Conservation (phyloP, 1,140 invertebrate species). For the Akabosia matsudoensis region DNA sequence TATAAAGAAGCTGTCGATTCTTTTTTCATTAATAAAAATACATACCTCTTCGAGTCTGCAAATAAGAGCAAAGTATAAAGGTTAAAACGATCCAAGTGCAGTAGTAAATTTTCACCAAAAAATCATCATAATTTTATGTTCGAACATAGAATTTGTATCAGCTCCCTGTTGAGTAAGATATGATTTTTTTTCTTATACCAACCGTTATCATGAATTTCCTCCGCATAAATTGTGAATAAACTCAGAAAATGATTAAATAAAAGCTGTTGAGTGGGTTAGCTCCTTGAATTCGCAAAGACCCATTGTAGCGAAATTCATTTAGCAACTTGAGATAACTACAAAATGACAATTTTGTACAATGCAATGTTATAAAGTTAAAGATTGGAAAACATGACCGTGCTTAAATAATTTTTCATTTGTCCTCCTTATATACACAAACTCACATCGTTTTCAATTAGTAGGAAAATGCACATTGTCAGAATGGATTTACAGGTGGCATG, state of each 20-base stretch:
- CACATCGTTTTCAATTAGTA: no score
- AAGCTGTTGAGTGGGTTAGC: conserved; percentile 9
- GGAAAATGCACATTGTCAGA: no score
- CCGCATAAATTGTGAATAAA: neutral
- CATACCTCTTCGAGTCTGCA: no score
- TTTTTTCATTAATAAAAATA: no score
- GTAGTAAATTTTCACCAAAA: neutral
- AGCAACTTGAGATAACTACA: neutral
- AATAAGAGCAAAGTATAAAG: neutral
- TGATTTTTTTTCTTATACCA: neutral
- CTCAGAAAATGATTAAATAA: neutral
- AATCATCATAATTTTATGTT: neutral
- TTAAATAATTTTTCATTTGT: neutral
- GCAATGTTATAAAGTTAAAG: no score
- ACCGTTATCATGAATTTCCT: neutral
- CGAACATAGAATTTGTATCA: no score
- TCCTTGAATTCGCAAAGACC: neutral
- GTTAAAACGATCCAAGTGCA: neutral
- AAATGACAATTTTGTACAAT: neutral
- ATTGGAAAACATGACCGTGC: no score
- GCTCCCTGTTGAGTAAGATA: neutral
- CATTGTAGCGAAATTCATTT: neutral
- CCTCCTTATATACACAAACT: neutral
- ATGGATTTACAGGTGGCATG: no score
- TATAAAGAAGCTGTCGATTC: neutral